These are phyloP conservation scores for Cacoxenus indagator DNA, from an alignment of 2,888 invertebrate genomes.

Conservation along the genomic window DNA sequence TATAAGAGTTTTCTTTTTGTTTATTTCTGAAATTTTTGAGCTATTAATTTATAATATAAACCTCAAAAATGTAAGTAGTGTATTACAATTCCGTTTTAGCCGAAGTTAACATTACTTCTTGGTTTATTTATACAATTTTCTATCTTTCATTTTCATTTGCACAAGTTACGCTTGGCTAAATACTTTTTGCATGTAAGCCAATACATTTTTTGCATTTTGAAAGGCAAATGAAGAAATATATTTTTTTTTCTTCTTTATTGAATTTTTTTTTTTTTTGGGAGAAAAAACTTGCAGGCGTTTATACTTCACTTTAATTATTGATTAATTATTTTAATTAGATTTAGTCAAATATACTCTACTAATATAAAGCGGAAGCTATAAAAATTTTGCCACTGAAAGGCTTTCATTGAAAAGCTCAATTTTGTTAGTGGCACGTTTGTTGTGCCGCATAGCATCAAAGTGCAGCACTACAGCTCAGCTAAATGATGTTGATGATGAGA, in stretches of 20 bases:
- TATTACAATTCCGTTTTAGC: too few species aligned
- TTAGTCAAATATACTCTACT: neutral
- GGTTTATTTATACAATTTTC: neutral
- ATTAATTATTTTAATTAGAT: conserved; percentile 7
- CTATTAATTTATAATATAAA: too few species aligned
- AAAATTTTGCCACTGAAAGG: neutral
- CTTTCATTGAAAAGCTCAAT: conserved; percentile 10
- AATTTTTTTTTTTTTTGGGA: too few species aligned
- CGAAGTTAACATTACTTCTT: too few species aligned
- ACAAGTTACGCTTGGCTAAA: conserved; percentile 12
- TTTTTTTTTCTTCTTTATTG: conserved; percentile 60
- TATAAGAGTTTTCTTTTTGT: too few species aligned
- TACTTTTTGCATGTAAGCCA: neutral
- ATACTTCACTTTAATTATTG: neutral
- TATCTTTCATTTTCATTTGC: neutral
- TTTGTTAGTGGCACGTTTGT: neutral
- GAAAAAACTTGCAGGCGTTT: conserved; percentile 11
- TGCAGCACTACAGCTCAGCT: neutral
- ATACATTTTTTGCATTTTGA: conserved; percentile 27
- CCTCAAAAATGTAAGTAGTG: too few species aligned
- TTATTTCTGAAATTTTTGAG: too few species aligned
- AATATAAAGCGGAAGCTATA: conserved; percentile 26
- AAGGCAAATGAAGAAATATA: conserved; percentile 44
- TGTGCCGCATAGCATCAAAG: neutral
- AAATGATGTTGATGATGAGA: neutral